Base-by-base conservation (phyloP, 1,140 invertebrate species). In the Drosophila eugracilis region DNA sequence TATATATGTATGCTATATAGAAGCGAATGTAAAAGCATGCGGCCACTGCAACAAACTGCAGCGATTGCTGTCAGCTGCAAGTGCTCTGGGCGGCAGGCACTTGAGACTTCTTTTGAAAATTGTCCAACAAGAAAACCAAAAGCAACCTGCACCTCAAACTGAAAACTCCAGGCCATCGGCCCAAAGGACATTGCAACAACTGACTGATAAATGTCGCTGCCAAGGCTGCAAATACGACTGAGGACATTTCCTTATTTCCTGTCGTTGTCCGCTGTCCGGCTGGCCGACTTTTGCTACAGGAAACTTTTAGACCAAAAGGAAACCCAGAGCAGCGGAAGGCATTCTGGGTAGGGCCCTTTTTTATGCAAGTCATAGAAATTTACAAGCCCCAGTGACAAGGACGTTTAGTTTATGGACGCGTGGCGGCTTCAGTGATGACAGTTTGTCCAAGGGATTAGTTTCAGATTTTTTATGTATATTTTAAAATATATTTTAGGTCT, bases 361-460 rank as follows among this genome's bases (percentile, higher is more conserved):
- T 85, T 85, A 86, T 86, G 81, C 81, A 85, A 85, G 81, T 86
- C 81, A 88, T 85, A 81, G 81, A 85, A 85, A 85, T 85, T 85
- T 85, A 85, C 81, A 85, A 81, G 81, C 81, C 77, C 77, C 83
- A 77, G 74, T 86, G 81, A 85, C 81, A 85, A 85, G 81, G 78
- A 80, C 78, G 81, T 72, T 74, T 80, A 80, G 59, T 84, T 84
- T 86, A 84, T 80, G 81, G 71, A 60, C 39, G 47, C 30, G 32
- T 12, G 17, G 48, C 58, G 50, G 6, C 6, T 28, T 4, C 37
- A 28, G 45, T 49, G 59, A 6, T 57, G 67, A 6, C 22, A 17
- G 4, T 15, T 57, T 69, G 52, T 69, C 57, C 2, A 7, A n/a
- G 41, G 0, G 5, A 6, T 7, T 17, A 19, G 2, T 19, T 39